Conservation (phyloP, 1,140 invertebrate genomes). For the Rhynchophorus ferrugineus region DNA sequence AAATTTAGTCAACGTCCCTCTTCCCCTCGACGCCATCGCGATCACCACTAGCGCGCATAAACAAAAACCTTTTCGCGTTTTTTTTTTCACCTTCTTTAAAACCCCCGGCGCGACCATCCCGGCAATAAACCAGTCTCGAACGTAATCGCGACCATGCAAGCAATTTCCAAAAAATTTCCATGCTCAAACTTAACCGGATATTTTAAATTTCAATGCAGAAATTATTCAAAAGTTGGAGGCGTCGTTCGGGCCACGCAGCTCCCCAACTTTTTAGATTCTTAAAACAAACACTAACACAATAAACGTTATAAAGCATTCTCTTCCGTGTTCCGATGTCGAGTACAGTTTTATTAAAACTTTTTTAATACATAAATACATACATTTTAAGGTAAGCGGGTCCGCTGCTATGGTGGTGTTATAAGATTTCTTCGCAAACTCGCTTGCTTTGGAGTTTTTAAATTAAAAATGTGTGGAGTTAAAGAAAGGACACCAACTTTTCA, state of each 20-base stretch:
- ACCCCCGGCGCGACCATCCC: neutral
- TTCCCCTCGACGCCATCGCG: too few species aligned
- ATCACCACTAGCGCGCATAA: neutral
- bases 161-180: slow-evolving; percentile 16
- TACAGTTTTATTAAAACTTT: slow-evolving; percentile 23
- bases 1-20: too few species aligned
- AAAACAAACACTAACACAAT: slow-evolving; percentile 23
- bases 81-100: slow-evolving; percentile 3
- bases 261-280: slow-evolving; percentile 9
- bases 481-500: too few species aligned
- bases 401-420: slow-evolving; percentile 6
- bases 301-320: slow-evolving; percentile 18
- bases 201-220: slow-evolving; percentile 19
- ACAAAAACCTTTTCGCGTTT: neutral
- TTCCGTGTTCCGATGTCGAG: slow-evolving; percentile 12
- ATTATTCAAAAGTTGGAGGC: slow-evolving; percentile 15
- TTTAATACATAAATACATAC: slow-evolving; percentile 26
- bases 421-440: slow-evolving; percentile 11
- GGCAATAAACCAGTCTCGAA: neutral
- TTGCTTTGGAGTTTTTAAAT: slow-evolving; percentile 13
- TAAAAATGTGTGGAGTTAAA: slow-evolving; percentile 7
- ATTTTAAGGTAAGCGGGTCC: slow-evolving; percentile 17
- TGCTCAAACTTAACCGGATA: slow-evolving; percentile 11
- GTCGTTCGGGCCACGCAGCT: neutral
- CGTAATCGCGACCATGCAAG: slow-evolving; percentile 5